Base-by-base conservation (phyloP, 1,140 invertebrate species). In the Pantala flavescens region DNA sequence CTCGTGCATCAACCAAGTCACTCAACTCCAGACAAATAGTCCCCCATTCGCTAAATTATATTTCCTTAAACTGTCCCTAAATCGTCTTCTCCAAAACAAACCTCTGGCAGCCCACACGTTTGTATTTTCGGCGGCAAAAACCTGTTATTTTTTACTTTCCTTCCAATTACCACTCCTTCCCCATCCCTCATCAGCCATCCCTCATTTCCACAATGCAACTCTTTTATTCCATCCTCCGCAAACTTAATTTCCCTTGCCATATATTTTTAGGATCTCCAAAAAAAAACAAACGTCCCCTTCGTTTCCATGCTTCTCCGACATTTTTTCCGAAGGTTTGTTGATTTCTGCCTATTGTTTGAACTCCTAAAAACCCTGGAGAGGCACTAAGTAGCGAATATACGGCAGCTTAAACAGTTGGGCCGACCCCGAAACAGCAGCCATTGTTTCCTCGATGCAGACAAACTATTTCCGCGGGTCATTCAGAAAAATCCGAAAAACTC, bases 311-410 rank as follows among this genome's bases (percentile, higher is more conserved):
- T 36, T 63, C n/a, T 63, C 49, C 49, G 14, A 16, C 49, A n/a
- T 19, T 63, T 63, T 63, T 63, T 63, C 49, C 49, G n/a, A 63
- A 63, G 49, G 49, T 63, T 63, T 63, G 49, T 21, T 63, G 49
- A 63, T 63, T 63, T 63, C 49, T 21, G 16, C n/a, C 49, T 21
- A 63, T 63, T 63, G 49, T 63, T 63, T 63, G 49, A 16, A 63
- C 16, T 63, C 12, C 49, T 12, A 16, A 19, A 63, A 63, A 63
- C 49, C 49, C 49, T 63, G 49, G 12, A 63, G 49, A 63, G 49
- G 49, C 49, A 1, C 14, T 16, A 63, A 21, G 49, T 21, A 21
- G 49, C n/a, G 49, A 63, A 63, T 63, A 21, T 21, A 63, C 12
- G 14, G 3, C 12, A 63, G 49, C 49, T 63, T 63, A 63, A 63